Evolutionary conservation across 1,140 invertebrate genomes (phyloP).

Genomic region (Streblospio benedicti): DNA sequence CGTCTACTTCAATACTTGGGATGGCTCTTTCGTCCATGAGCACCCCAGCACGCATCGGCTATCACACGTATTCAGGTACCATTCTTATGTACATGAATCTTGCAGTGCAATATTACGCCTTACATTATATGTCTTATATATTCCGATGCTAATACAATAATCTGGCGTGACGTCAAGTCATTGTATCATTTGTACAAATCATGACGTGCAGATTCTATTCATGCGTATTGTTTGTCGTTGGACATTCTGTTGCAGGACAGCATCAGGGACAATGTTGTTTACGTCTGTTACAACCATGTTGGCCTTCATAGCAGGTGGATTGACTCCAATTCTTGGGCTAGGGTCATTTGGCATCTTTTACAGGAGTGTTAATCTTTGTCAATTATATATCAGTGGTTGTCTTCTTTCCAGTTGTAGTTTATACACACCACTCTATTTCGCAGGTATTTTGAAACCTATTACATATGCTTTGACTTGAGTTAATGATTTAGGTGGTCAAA

Average conservation of each 20-base stretch:
- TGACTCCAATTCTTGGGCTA: conserved; percentile 29
- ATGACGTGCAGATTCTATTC: no score
- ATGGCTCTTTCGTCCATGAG: not conserved
- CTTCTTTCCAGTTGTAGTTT: conserved; percentile 33
- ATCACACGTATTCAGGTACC: no score
- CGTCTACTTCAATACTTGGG: conserved; percentile 16
- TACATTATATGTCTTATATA: no score
- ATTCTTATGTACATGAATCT: no score
- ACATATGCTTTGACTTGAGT: no score
- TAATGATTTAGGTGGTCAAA: no score
- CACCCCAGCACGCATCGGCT: conserved; percentile 29
- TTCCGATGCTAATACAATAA: no score
- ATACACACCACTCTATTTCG: not conserved
- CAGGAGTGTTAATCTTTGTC: conserved; percentile 27
- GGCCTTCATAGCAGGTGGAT: conserved; percentile 31
- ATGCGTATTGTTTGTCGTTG: no score
- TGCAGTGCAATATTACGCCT: no score
- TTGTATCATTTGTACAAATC: no score
- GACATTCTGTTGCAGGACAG: conserved; percentile 26
- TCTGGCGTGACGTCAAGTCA: no score
- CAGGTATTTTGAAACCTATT: no score
- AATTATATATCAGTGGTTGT: conserved; percentile 35
- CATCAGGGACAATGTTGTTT: not conserved
- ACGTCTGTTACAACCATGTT: conserved; percentile 4
- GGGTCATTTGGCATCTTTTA: conserved; percentile 34